Evolutionary conservation across 2,113 vertebrate species (phyloP).

Genomic region (Ondatra zibethicus): DNA sequence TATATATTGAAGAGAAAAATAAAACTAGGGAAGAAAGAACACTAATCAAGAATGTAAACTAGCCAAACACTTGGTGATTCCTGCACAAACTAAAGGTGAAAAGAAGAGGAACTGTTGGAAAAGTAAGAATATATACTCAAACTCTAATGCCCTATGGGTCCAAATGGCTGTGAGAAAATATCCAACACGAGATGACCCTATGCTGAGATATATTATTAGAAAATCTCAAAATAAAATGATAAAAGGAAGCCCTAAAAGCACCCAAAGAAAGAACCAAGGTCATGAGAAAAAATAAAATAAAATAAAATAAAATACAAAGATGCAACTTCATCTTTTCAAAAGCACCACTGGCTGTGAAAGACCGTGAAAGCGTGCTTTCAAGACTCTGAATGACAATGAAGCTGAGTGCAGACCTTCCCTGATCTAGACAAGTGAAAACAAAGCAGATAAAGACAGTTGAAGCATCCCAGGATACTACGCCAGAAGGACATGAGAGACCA

Average conservation of each 20-base stretch:
- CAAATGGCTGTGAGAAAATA: background rate
- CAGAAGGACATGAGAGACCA: background rate
- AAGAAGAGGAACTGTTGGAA: background rate
- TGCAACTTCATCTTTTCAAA: constrained; percentile 27
- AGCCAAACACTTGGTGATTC: background rate
- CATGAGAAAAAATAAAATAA: background rate
- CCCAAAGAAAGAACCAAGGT: background rate
- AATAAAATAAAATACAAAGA: background rate
- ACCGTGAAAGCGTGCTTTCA: background rate
- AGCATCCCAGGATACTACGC: background rate
- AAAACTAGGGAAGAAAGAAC: background rate
- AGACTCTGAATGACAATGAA: background rate
- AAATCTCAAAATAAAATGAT: constrained; percentile 45
- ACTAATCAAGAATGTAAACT: background rate
- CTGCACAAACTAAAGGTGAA: background rate
- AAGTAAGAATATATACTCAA: background rate
- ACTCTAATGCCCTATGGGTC: background rate
- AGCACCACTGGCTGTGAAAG: background rate
- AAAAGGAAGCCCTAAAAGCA: background rate
- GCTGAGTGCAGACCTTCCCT: background rate
- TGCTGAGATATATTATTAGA: background rate
- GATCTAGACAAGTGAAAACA: background rate
- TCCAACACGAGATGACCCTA: background rate
- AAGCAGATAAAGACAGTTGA: background rate
- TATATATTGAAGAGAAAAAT: background rate